Conservation (phyloP, 2,113 vertebrate species). For the Catagonus wagneri region DNA sequence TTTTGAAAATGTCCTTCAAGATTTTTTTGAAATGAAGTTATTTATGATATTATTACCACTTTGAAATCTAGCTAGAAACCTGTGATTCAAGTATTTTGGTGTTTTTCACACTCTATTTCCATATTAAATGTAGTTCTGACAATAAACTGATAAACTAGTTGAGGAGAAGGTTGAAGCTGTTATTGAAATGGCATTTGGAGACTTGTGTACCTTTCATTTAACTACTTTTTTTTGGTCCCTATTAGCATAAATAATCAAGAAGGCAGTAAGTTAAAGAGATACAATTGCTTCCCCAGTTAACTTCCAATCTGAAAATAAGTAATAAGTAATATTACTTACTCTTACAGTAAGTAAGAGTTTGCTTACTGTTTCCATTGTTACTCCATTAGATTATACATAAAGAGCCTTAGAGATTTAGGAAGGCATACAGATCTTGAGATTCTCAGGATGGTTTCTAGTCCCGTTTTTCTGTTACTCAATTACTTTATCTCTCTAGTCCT, state of each 20-base stretch:
- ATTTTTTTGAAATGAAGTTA: constrained; percentile 5
- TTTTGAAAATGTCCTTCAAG: constrained; percentile 25
- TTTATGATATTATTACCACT: neutral
- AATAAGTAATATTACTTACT: too few species aligned
- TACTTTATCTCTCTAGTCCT: neutral
- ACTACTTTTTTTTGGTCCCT: neutral
- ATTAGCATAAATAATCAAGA: constrained; percentile 50
- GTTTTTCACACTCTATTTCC: neutral
- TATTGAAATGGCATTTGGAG: neutral
- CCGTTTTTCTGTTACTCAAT: neutral
- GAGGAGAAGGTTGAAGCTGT: neutral
- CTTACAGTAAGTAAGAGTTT: too few species aligned
- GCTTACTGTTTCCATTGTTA: neutral
- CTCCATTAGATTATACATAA: neutral
- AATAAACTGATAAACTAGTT: neutral
- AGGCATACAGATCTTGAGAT: neutral
- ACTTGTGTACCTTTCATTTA: neutral
- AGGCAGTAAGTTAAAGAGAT: neutral
- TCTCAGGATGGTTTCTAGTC: neutral
- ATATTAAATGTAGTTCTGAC: neutral
- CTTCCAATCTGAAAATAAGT: constrained; percentile 25
- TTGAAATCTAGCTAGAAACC: constrained; percentile 5
- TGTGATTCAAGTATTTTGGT: neutral
- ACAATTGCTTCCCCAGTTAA: neutral
- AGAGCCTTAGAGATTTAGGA: neutral